Evolutionary conservation across 2,888 invertebrate genomes (phyloP).

Genomic region (Orchestes rusci): DNA sequence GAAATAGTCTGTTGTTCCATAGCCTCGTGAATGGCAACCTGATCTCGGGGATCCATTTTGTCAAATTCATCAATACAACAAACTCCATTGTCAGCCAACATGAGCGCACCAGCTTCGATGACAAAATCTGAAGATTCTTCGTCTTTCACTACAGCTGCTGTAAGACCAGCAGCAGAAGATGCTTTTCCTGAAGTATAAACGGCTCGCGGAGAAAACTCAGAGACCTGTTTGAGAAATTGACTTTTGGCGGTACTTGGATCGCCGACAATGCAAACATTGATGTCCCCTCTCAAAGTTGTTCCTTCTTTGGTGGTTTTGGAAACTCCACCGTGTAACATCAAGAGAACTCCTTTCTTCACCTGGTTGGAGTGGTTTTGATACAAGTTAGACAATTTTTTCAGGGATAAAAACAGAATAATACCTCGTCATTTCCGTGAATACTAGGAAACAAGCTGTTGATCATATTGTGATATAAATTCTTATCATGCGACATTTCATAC

Average conservation of each 20-base stretch:
- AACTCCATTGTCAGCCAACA: constrained; percentile 98
- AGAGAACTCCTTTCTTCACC: constrained; percentile 69
- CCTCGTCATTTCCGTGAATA: constrained; percentile 94
- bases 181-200: constrained; percentile 95
- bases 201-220: constrained; percentile 92
- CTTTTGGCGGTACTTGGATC: constrained; percentile 99
- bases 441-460: constrained; percentile 90
- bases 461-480: constrained; percentile 82
- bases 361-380: constrained; percentile 1
- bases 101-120: constrained; percentile 98
- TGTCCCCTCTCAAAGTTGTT: constrained; percentile 89
- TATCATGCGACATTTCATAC: constrained; percentile 94
- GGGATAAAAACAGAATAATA: too few relatives aligned
- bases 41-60: constrained; percentile 97
- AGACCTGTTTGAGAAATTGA: constrained; percentile 89
- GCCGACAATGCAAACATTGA: constrained; percentile 97
- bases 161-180: constrained; percentile 94
- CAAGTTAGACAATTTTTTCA: too few relatives aligned
- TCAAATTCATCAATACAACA: constrained; percentile 99
- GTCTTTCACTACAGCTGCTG: constrained; percentile 96
- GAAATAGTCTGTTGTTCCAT: constrained; percentile 99
- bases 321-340: constrained; percentile 97
- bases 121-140: constrained; percentile 98
- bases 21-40: constrained; percentile 98
- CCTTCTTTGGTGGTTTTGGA: constrained; percentile 86